A percentile compares a stretch with the other conserved stretches of the same genome.
Conservation (phyloP, 2,113 vertebrate species). For the Odontophorus gujanensis region DNA sequence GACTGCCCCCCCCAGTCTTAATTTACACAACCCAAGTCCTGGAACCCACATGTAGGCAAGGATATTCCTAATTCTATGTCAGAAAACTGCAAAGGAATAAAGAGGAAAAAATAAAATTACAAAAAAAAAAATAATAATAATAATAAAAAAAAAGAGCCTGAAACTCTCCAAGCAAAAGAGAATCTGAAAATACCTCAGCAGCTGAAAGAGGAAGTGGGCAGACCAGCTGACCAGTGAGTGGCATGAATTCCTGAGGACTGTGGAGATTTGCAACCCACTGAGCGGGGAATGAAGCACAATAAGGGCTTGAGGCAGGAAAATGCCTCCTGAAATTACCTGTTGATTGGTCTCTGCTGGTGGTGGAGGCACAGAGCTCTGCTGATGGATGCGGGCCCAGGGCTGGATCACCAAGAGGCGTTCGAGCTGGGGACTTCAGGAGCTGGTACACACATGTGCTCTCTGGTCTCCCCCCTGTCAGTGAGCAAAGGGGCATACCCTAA, state of each 20-base stretch:
- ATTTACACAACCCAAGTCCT: background rate
- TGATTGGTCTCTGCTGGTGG: background rate
- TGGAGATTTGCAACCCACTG: background rate
- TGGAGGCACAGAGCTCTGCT: background rate
- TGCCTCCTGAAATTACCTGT: background rate
- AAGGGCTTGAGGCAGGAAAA: background rate
- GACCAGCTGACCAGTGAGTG: rapidly evolving
- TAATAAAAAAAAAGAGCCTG: background rate
- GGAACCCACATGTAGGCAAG: too few species aligned
- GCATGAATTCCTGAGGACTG: rapidly evolving
- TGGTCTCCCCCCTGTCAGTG: background rate
- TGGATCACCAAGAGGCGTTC: background rate
- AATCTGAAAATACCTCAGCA: background rate
- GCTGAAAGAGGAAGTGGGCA: background rate
- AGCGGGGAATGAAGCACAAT: background rate
- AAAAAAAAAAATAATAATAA: too few species aligned
- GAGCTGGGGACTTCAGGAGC: background rate
- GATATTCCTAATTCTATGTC: background rate
- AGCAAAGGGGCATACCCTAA: rapidly evolving
- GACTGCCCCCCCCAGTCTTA: background rate
- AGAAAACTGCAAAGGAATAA: background rate
- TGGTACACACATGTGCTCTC: background rate
- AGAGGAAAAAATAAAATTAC: background rate
- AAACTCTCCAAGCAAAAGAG: background rate
- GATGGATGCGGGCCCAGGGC: background rate